These are phyloP conservation scores for Adoxophyes honmai DNA, from an alignment of 1,140 invertebrate genomes.

Conservation along the genomic window DNA sequence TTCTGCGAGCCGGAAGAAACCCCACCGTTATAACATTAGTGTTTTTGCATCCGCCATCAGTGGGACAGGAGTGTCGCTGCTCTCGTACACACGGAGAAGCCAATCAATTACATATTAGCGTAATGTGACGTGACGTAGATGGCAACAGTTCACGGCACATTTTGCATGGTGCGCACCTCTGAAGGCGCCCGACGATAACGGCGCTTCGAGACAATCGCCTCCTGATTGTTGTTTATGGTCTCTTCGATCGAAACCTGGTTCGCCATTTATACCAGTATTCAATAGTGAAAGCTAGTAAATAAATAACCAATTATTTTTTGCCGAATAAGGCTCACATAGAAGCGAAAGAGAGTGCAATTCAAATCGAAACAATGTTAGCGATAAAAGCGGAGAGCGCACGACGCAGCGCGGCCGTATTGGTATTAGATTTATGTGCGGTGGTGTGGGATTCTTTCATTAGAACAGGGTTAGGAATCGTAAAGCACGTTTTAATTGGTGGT, in stretches of 20 bases:
- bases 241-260: slow-evolving; percentile 5
- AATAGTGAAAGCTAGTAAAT: slow-evolving; percentile 8
- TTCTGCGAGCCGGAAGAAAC: slow-evolving; percentile 48
- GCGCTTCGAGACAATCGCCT: slow-evolving; percentile 43
- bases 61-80: slow-evolving; percentile 50
- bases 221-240: slow-evolving; percentile 48
- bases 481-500: slow-evolving; percentile 54
- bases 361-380: slow-evolving; percentile 18
- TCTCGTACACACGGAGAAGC: slow-evolving; percentile 52
- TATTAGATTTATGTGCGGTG: slow-evolving; percentile 23
- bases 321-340: slow-evolving; percentile 17
- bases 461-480: slow-evolving; percentile 44
- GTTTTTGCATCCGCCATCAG: slow-evolving; percentile 69
- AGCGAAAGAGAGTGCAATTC: slow-evolving; percentile 19
- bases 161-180: slow-evolving; percentile 51
- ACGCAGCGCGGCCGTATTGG: slow-evolving; percentile 14
- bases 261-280: slow-evolving; percentile 17
- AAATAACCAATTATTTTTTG: slow-evolving; percentile 14
- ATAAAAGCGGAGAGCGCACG: slow-evolving; percentile 16
- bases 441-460: slow-evolving; percentile 40
- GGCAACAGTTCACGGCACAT: slow-evolving; percentile 40
- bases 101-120: slow-evolving; percentile 75
- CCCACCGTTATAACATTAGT: slow-evolving; percentile 67
- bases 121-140: slow-evolving; percentile 66
- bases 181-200: slow-evolving; percentile 40